Base-by-base conservation (phyloP, 2,113 vertebrate genomes). In the Aphelocoma coerulescens region DNA sequence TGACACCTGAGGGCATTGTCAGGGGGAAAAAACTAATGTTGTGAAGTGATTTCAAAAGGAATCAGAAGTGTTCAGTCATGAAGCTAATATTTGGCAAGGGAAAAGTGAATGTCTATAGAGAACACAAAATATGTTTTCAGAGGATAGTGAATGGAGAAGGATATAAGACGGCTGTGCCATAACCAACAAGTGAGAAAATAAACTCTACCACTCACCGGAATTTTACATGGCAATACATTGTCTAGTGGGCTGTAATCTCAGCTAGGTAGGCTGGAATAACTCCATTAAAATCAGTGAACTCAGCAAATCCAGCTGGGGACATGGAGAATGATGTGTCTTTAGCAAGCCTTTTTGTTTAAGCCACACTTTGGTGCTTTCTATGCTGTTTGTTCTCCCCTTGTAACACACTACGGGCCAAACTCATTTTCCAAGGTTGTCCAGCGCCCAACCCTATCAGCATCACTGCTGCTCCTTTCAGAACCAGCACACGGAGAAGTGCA, bases 41-140 rank as follows among this genome's bases (percentile, higher is more conserved):
- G 48, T 84, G 67, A 83, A 37, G 44, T 48, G 55, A 71, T 84
- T 91, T 94, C 80, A 74, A 59, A 77, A 74, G 52, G 48, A 87
- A 78, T 35, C 52, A 43, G 52, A 62, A 68, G 13, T 30, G 35
- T 59, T 91, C 73, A 46, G 72, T 84, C 68, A 89, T 48, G 44
- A 94, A 87, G 66, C 57, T 94, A 97, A 91, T 93, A 88, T 94
- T 88, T 89, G 85, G 69, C 85, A 93, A 72, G 54, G 69, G 19
- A 59, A 89, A 91, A 78, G 39, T 71, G 61, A 41, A 51, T 48
- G 55, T 65, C 54, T 76, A 8, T 8, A 73, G 72, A 73, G 46
- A 81, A 76, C 52, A 91, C 52, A 90, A 71, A 93, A 82, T 43
- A 33, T 48, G 20, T 91, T 94, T 87, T 88, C 78, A 68, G 78